Percentiles rank a stretch among this genome's conserved stretches.
Conservation (phyloP, 2,113 vertebrate species). For the Oceanites oceanicus region DNA sequence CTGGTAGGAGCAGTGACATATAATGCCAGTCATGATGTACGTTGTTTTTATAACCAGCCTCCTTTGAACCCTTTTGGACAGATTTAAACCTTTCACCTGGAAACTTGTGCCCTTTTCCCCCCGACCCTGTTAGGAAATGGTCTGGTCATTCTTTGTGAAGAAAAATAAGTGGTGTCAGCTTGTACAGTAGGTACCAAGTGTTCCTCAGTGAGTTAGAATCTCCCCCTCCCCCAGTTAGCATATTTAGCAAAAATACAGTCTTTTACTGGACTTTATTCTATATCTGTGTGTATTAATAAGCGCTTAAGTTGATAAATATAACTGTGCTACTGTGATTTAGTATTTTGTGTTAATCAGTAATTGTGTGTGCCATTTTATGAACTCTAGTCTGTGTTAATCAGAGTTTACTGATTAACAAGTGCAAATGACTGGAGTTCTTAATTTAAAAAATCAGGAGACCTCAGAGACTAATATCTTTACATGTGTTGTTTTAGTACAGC, state of each 20-base stretch:
- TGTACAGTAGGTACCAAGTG: not conserved
- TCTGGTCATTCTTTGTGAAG: not conserved
- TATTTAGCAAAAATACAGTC: not conserved
- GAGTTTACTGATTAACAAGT: not conserved
- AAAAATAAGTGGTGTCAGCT: not conserved
- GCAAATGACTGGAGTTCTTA: not conserved
- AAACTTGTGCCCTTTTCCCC: not conserved
- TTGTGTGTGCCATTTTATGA: not conserved
- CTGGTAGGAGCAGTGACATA: not conserved
- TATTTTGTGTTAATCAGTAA: not conserved
- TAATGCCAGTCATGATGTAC: not conserved
- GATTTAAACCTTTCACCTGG: not conserved
- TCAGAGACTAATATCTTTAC: not conserved
- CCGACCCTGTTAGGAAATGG: not conserved
- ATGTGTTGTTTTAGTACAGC: not conserved
- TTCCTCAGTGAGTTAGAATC: not conserved
- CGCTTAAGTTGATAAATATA: not conserved
- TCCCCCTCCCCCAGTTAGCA: fast-evolving
- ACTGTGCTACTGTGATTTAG: not conserved
- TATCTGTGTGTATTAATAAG: not conserved
- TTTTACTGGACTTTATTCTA: not conserved
- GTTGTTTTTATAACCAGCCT: not conserved
- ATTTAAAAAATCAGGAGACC: not conserved
- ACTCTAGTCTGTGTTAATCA: not conserved
- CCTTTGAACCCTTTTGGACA: not conserved